Conservation (phyloP, 2,888 invertebrate species). For the Maniola hyperantus region DNA sequence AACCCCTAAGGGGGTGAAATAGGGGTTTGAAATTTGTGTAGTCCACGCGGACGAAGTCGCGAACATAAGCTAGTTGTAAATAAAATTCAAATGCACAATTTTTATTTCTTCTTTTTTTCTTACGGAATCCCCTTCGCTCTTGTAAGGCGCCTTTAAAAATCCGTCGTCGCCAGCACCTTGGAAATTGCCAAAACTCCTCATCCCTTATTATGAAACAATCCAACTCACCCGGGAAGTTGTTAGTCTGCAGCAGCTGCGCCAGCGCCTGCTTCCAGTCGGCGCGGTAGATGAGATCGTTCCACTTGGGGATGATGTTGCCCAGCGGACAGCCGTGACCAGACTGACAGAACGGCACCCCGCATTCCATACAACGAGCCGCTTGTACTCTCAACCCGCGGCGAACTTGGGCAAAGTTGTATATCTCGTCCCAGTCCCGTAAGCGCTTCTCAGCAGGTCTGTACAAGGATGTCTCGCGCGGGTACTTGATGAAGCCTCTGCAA, state of each 20-base stretch:
- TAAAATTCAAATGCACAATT: too few relatives aligned
- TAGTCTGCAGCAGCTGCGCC: conserved; percentile 96
- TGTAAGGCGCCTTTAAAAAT: too few relatives aligned
- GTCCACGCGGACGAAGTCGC: too few relatives aligned
- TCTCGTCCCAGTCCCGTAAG: conserved; percentile 97
- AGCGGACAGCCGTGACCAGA: conserved; percentile 95
- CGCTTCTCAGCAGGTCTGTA: conserved; percentile 94
- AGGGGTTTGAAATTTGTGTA: too few relatives aligned
- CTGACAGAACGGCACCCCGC: conserved; percentile 97
- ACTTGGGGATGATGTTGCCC: conserved; percentile 99
- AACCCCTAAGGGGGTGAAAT: too few relatives aligned
- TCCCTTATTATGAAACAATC: neutral
- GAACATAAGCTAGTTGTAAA: too few relatives aligned
- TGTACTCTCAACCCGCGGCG: conserved; percentile 94
- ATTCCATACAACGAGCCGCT: conserved; percentile 99
- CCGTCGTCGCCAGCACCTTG: too few relatives aligned
- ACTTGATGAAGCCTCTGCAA: conserved; percentile 96
- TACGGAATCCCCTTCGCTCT: too few relatives aligned
- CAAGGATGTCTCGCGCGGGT: conserved; percentile 92
- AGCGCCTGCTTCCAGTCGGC: conserved; percentile 97
- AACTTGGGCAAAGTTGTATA: conserved; percentile 93
- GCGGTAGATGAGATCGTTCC: conserved; percentile 98
- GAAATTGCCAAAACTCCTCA: too few relatives aligned
- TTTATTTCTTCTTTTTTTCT: too few relatives aligned
- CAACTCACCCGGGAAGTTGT: conserved; percentile 94